These are phyloP conservation scores for Acanthacorydalis orientalis DNA, from an alignment of 2,888 invertebrate genomes.

Conservation along the genomic window DNA sequence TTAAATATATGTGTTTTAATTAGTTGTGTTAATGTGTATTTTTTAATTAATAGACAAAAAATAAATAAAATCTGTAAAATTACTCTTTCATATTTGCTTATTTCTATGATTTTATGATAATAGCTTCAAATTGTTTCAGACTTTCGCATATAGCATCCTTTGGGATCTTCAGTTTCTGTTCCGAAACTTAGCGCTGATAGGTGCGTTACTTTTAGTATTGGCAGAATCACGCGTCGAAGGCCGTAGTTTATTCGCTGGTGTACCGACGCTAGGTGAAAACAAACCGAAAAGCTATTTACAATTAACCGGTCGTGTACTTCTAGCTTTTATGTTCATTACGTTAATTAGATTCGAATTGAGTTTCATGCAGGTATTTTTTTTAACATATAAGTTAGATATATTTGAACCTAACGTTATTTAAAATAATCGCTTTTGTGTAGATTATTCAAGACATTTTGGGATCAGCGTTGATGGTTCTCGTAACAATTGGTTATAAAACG, in stretches of 20 bases:
- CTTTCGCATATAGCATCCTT: slow-evolving; percentile 88
- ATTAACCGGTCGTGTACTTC: slow-evolving; percentile 82
- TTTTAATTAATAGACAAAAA: no score
- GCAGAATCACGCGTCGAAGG: slow-evolving; percentile 94
- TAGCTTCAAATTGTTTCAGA: slow-evolving; percentile 35
- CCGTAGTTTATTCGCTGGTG: slow-evolving; percentile 90
- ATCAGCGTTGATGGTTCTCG: slow-evolving; percentile 84
- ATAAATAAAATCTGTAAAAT: no score
- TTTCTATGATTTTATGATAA: no score
- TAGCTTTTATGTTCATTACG: slow-evolving; percentile 98
- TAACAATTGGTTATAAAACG: slow-evolving; percentile 96
- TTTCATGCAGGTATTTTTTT: slow-evolving; percentile 54
- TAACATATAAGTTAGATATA: not conserved
- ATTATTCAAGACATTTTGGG: slow-evolving; percentile 86
- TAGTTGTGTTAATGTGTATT: no score
- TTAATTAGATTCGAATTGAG: slow-evolving; percentile 85
- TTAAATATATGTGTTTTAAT: no score
- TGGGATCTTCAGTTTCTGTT: slow-evolving; percentile 97
- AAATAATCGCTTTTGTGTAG: slow-evolving; percentile 25
- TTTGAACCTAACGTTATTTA: not conserved
- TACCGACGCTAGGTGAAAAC: slow-evolving; percentile 81
- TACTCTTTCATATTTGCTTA: no score
- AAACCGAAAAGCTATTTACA: slow-evolving; percentile 94
- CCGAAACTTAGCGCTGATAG: slow-evolving; percentile 90
- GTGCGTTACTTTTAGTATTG: slow-evolving; percentile 85